Conservation (phyloP, 2,888 invertebrate species). For the Drosophila affinis region DNA sequence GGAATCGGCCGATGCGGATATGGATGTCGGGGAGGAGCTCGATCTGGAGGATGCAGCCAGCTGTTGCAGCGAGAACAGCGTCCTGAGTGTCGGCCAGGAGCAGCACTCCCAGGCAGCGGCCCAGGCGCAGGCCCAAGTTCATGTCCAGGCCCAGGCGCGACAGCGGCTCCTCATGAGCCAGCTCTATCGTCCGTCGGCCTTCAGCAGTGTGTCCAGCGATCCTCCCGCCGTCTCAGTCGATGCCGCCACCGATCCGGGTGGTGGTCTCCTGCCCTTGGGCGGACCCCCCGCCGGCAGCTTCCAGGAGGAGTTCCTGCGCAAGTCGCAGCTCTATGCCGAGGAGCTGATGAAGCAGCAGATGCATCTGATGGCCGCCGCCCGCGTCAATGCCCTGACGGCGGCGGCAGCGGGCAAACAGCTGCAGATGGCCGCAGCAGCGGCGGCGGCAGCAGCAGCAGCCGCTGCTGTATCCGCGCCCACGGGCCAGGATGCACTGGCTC, state of each 20-base stretch:
- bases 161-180: conserved; percentile 72
- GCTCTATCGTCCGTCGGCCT: conserved; percentile 68
- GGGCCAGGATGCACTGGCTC: conserved; percentile 76
- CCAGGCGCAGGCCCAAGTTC: conserved; percentile 58
- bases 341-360: conserved; percentile 84
- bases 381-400: conserved; percentile 81
- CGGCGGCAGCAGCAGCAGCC: conserved; percentile 69
- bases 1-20: conserved; percentile 35
- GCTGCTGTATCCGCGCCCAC: conserved; percentile 23
- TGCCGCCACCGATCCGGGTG: conserved; percentile 32
- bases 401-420: conserved; percentile 83
- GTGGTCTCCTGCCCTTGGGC: conserved; percentile 10
- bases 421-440: conserved; percentile 78
- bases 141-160: conserved; percentile 54
- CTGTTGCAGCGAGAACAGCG: conserved; percentile 91
- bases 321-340: conserved; percentile 84
- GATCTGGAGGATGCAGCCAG: conserved; percentile 85
- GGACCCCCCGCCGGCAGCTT: conserved; percentile 67
- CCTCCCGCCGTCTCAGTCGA: conserved; percentile 7
- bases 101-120: conserved; percentile 63
- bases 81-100: conserved; percentile 92
- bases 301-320: conserved; percentile 83
- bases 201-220: conserved; percentile 58
- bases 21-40: conserved; percentile 61
- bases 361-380: conserved; percentile 84